phyloP scores from a whole-genome alignment of 2,888 invertebrate species.

The Congeria kusceri region DNA sequence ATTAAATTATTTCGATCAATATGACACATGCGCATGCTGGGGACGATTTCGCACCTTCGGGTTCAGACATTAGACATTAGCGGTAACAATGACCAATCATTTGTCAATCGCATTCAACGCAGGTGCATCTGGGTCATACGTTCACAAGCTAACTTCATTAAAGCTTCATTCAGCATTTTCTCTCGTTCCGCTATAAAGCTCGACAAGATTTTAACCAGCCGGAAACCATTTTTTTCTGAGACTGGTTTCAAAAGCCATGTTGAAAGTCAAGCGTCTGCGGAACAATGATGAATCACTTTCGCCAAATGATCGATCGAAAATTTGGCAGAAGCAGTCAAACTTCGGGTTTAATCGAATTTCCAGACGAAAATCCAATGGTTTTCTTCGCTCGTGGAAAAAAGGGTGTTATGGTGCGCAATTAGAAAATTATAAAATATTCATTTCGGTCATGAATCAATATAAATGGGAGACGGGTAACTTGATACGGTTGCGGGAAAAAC shows the following conservation, averaged over 20 bases:
- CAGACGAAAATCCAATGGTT: conserved; percentile 47
- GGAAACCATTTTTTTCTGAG: too few species aligned
- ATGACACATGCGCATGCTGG: too few species aligned
- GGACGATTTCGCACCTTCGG: too few species aligned
- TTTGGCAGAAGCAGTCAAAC: conserved; percentile 46
- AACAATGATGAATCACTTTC: conserved; percentile 62
- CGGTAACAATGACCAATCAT: too few species aligned
- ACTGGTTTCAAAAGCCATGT: conserved; percentile 4
- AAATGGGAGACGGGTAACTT: conserved; percentile 29
- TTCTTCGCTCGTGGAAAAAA: conserved; percentile 12
- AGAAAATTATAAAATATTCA: conserved; percentile 66
- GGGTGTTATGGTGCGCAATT: conserved; percentile 53
- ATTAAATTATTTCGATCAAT: too few species aligned
- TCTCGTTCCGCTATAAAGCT: too few species aligned
- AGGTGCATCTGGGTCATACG: too few species aligned
- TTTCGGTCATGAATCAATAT: conserved; percentile 48
- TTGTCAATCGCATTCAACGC: too few species aligned
- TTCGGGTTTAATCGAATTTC: conserved; percentile 50
- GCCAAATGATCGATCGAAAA: conserved; percentile 58
- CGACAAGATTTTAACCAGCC: conserved; percentile 51
- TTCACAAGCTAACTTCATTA: too few species aligned
- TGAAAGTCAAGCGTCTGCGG: conserved; percentile 51
- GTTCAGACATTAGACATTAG: too few species aligned
- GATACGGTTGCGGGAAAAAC: conserved; percentile 17
- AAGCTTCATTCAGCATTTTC: too few species aligned